Evolutionary conservation across 2,113 vertebrate genomes (phyloP), one percentile per base, ranked within the genome.

Genomic region (Alethe diademata): DNA sequence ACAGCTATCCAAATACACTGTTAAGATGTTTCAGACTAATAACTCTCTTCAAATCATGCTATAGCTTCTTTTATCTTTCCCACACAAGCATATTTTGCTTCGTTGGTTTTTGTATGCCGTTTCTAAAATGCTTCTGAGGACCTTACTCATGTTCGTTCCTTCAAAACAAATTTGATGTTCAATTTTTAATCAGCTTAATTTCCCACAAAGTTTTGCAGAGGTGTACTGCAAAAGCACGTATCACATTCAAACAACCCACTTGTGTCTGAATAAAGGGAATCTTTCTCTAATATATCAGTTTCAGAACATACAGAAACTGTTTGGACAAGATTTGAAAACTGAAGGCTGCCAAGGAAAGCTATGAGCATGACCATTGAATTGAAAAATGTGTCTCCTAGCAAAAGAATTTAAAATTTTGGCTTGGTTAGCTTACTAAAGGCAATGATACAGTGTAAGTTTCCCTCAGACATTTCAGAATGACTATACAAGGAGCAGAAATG

Each of bases 81-180:
- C 75, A 76, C 16, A 48, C 53, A 65, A 72, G 18, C 33, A 57
- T 42, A 19, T 42, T 93, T 94, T 74, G 8, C 71, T 69, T 88
- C 42, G 26, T 33, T 72, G 43, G 11, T 76, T 93, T 88, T 83
- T 73, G 48, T 53, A 36, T 6, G 6, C 6, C 18, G 22, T 82
- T 88, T 92, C 85, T 61, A 66, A 93, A 45, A 92, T 82, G 42
- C 33, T 92, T 92, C 73, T 80, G 48, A 88, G 40, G 61, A 91
- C 58, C 87, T 78, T 78, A 56, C 6, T 9, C 22, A 11, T 67
- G 22, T 60, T 89, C 36, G 25, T 72, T 19, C 36, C 78, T 92
- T 45, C 40, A 42, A 35, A 61, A 23, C 38, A 36, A 65, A 74
- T 56, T 45, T 79, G 36, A 29, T 79, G 36, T 76, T 72, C 22